phyloP scores from a whole-genome alignment of 1,140 invertebrate species.

The Anadara kagoshimensis region DNA sequence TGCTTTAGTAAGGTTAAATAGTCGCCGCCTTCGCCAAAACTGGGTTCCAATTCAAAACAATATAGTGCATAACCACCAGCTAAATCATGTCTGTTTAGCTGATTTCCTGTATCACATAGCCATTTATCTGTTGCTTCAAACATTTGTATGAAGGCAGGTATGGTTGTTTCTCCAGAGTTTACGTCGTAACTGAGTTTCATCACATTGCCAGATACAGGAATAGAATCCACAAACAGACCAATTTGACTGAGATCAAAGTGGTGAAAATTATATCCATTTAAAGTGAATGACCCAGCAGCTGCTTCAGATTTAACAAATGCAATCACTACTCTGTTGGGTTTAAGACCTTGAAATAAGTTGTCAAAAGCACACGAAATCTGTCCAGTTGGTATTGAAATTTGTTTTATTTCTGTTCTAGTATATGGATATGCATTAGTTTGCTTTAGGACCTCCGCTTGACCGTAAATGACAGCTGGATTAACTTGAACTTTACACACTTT shows the following conservation, averaged over 20 bases:
- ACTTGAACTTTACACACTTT: constrained; percentile 17
- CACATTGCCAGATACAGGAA: constrained; percentile 22
- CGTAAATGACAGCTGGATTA: constrained; percentile 14
- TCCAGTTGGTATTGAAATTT: constrained; percentile 7
- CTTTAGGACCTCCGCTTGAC: constrained; percentile 21
- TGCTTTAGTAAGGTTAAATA: constrained; percentile 30
- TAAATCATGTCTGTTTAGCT: constrained; percentile 22
- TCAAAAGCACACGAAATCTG: constrained; percentile 16
- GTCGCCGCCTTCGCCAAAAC: constrained; percentile 24
- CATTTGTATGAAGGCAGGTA: constrained; percentile 19
- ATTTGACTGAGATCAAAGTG: constrained; percentile 19
- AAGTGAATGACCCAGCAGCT: background rate
- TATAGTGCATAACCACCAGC: constrained; percentile 5
- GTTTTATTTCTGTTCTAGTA: constrained; percentile 12
- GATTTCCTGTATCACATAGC: constrained; percentile 14
- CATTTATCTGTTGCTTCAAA: constrained; percentile 26
- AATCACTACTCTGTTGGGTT: constrained; percentile 3
- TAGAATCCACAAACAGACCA: constrained; percentile 21
- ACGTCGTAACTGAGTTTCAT: constrained; percentile 20
- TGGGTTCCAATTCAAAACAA: constrained; percentile 33
- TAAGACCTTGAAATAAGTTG: constrained; percentile 25
- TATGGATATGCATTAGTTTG: constrained; percentile 26
- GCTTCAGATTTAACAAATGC: constrained; percentile 14
- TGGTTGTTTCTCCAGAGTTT: background rate
- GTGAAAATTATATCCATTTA: constrained; percentile 21